These are phyloP conservation scores for Drosophila atripex DNA, from an alignment of 2,888 invertebrate species.

Conservation along the genomic window DNA sequence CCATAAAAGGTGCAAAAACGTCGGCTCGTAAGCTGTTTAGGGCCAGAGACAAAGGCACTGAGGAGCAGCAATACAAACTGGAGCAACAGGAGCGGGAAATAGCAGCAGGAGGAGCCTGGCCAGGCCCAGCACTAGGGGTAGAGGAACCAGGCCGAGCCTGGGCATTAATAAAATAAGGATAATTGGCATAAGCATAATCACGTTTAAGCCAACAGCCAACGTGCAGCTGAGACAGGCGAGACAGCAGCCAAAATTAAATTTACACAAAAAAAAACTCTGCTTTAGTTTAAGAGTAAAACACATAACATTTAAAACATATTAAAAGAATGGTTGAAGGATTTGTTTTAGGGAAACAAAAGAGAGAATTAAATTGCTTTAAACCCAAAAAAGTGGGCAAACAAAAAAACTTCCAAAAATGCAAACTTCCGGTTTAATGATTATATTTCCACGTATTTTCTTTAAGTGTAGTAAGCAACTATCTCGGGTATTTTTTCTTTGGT, in stretches of 20 bases:
- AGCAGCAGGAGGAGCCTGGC: background rate
- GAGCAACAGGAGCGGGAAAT: slow-evolving; percentile 2
- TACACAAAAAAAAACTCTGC: slow-evolving; percentile 16
- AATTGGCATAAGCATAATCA: slow-evolving; percentile 82
- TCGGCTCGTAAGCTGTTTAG: slow-evolving; percentile 56
- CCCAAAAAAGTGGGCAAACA: too few species aligned
- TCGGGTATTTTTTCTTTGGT: slow-evolving; percentile 42
- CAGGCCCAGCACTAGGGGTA: background rate
- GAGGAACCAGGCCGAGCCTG: slow-evolving; percentile 27
- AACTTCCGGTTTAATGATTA: too few species aligned
- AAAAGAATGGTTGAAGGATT: too few species aligned
- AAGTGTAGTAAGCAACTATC: slow-evolving; percentile 56
- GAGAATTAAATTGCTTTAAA: too few species aligned
- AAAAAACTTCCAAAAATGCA: too few species aligned
- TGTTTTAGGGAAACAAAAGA: too few species aligned
- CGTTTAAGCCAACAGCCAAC: slow-evolving; percentile 77
- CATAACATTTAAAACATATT: too few species aligned
- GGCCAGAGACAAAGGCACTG: slow-evolving; percentile 36
- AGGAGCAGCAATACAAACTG: background rate
- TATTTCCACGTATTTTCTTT: background rate
- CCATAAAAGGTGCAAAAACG: slow-evolving; percentile 73
- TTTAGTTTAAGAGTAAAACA: background rate
- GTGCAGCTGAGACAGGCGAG: slow-evolving; percentile 63
- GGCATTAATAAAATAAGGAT: slow-evolving; percentile 82
- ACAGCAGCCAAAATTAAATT: slow-evolving; percentile 39